Conservation (phyloP, 2,113 vertebrate species). For the Indri indri region DNA sequence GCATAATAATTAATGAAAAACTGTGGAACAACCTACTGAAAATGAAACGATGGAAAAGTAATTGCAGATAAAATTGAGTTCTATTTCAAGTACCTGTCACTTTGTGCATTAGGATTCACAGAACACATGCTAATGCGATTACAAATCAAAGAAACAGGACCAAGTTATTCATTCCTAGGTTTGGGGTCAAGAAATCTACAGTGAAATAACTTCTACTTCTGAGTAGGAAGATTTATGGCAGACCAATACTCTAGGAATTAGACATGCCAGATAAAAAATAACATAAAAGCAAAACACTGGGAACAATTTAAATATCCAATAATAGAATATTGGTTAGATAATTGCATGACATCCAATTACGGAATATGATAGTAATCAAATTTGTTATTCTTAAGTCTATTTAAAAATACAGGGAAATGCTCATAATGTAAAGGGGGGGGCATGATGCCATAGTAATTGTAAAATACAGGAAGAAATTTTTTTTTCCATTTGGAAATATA, state of each 20-base stretch:
- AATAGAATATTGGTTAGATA: neutral
- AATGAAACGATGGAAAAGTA: neutral
- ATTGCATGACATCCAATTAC: neutral
- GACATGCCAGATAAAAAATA: neutral
- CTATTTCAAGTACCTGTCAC: neutral
- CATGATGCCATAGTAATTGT: neutral
- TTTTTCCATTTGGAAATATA: neutral
- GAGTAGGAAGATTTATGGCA: neutral
- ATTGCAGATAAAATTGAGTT: neutral
- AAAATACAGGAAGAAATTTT: neutral
- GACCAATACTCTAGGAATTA: neutral
- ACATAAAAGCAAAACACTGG: neutral
- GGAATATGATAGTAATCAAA: neutral
- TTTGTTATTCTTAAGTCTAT: neutral
- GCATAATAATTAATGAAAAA: neutral
- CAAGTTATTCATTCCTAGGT: neutral
- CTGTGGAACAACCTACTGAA: neutral
- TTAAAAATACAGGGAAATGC: neutral
- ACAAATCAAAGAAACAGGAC: neutral
- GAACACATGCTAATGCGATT: neutral
- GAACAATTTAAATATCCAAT: neutral
- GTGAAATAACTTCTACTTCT: neutral
- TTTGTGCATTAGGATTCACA: neutral
- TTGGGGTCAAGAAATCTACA: neutral
- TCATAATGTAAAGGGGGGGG: neutral